These are phyloP conservation scores for Hypothenemus hampei DNA, from an alignment of 1,140 invertebrate species.

Conservation along the genomic window DNA sequence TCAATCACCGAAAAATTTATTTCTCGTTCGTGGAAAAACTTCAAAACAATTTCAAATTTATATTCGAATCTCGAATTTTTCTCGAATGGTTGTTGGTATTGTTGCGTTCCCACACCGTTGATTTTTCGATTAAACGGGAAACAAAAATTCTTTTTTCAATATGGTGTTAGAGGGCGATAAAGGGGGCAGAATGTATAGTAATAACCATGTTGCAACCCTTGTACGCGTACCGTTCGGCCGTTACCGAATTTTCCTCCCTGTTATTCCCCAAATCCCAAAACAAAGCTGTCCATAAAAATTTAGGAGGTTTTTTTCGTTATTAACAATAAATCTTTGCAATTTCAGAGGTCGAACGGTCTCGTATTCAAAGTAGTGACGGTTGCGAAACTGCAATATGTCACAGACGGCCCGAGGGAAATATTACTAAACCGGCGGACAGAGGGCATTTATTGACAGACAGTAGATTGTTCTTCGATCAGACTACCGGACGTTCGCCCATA, in stretches of 20 bases:
- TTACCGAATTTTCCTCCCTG: not conserved
- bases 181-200: too few relatives aligned
- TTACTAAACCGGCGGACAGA: conserved; percentile 35
- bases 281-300: conserved; percentile 15
- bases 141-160: too few relatives aligned
- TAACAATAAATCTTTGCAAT: conserved; percentile 28
- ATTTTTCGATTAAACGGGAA: too few relatives aligned
- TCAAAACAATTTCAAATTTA: conserved; percentile 13
- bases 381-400: conserved; percentile 42
- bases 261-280: conserved; percentile 13
- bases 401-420: conserved; percentile 40
- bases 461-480: conserved; percentile 43
- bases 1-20: conserved; percentile 17
- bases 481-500: conserved; percentile 40
- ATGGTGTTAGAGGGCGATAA: too few relatives aligned
- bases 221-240: too few relatives aligned
- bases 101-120: too few relatives aligned
- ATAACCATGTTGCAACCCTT: too few relatives aligned
- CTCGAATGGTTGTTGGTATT: too few relatives aligned
- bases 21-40: conserved; percentile 5
- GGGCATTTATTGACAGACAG: conserved; percentile 41
- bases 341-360: conserved; percentile 23
- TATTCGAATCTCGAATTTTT: conserved; percentile 14
- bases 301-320: conserved; percentile 17
- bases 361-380: conserved; percentile 30